Evolutionary conservation across 2,113 vertebrate species (phyloP), one percentile per base, ranked within the genome.

Genomic region (Kryptolebias marmoratus): DNA sequence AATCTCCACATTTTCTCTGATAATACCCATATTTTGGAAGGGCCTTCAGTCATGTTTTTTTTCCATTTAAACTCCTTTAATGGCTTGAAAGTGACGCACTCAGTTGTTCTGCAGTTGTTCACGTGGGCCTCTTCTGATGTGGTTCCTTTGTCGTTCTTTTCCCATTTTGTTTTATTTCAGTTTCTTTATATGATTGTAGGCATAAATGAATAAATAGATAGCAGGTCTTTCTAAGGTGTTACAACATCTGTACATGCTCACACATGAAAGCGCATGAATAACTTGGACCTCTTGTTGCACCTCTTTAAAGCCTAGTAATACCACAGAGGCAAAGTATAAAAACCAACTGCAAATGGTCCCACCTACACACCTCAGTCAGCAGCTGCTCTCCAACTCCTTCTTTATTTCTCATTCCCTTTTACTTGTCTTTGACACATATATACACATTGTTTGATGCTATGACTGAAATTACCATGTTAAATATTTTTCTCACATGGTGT

Each of bases 341-440:
- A 83, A 88, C 68, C 44, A 66, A 71, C 53, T 86, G 84, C 83
- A 90, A 91, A 88, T 72, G 79, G 82, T 81, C 85, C 89, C 92
- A 77, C 91, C 91, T 92, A 92, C 92, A 92, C 89, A 80, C 62
- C 71, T 71, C 56, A 74, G 32, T 77, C 76, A 18, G 53, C 88
- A 91, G 84, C 83, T 86, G 81, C 44, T 88, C 71, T 80, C 65
- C 68, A 71, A 73, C 71, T 69, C 69, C 59, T 72, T 80, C 65
- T 77, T 68, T 49, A 39, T 58, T 32, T 73, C 58, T 48, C 15
- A 62, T 47, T 68, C 55, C 16, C 54, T 62, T 28, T 31, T 54
- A 68, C 66, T 42, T 18, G 39, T 69, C 68, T 69, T 63, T 63
- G 53, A 63, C 36, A 49, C 56, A 45, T 42, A 32, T 62, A 48